A percentile compares a stretch with the other conserved stretches of the same genome.
These are phyloP conservation scores for Lophius piscatorius DNA, from an alignment of 2,113 vertebrate species.

Conservation along the genomic window DNA sequence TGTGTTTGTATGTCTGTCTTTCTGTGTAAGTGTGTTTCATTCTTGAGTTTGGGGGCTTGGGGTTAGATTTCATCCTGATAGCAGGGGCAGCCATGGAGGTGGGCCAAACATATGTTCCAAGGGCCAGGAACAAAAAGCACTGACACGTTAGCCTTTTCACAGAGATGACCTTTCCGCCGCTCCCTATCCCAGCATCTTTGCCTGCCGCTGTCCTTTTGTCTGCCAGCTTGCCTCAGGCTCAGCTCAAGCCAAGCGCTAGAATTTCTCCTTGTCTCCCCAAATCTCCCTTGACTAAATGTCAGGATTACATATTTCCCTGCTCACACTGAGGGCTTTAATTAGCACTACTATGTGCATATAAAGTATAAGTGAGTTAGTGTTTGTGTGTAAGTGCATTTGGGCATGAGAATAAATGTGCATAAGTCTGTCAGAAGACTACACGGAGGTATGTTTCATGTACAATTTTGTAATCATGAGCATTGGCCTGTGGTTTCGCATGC, in stretches of 20 bases:
- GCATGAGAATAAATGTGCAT: slow-evolving; percentile 31
- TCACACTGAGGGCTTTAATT: slow-evolving; percentile 95
- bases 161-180: slow-evolving; percentile 90
- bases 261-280: slow-evolving; percentile 91
- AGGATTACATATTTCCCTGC: slow-evolving; percentile 89
- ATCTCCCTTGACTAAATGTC: slow-evolving; percentile 99
- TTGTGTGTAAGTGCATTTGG: slow-evolving; percentile 26
- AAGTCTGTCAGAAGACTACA: slow-evolving; percentile 19
- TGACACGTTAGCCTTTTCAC: slow-evolving; percentile 87
- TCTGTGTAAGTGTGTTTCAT: slow-evolving; percentile 52
- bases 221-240: slow-evolving; percentile 85
- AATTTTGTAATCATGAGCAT: slow-evolving; percentile 23
- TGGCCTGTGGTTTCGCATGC: slow-evolving; percentile 32
- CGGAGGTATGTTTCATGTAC: slow-evolving; percentile 18
- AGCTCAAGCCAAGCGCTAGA: slow-evolving; percentile 87
- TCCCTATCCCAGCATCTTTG: slow-evolving; percentile 73
- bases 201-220: slow-evolving; percentile 88
- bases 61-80: slow-evolving; percentile 81
- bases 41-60: slow-evolving; percentile 60
- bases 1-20: slow-evolving; percentile 12
- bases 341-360: slow-evolving; percentile 73
- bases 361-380: slow-evolving; percentile 47
- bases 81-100: slow-evolving; percentile 72
- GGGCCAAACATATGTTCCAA: slow-evolving; percentile 82
- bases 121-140: slow-evolving; percentile 81